Base-by-base conservation (phyloP, 2,797 vertebrate genomes). In the Ctenochaetus hawaiiensis region DNA sequence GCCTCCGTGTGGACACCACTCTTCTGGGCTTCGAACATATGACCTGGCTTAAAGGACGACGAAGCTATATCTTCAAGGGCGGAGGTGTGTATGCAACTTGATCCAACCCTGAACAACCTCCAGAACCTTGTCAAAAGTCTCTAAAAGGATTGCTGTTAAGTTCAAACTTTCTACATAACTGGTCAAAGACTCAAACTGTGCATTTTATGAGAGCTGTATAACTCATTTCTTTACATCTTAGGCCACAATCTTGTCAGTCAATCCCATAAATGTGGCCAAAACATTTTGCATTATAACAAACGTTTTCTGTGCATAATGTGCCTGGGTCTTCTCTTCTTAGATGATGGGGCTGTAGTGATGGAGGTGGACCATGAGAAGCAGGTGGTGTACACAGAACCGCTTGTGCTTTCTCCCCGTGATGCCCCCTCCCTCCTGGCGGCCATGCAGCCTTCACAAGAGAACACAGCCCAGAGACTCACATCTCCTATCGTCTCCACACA, bases 301-400 rank as follows among this genome's bases (percentile, higher is more conserved):
- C 26, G 5, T 30, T 30, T 30, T 30, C 26, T 30, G 26, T 30
- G 26, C 26, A 30, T 30, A 3, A 44, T 18, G 1, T 39, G 17
- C 22, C 23, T 20, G 10, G 58, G 53, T 17, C 6, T 1, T 13
- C 45, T 37, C 62, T 39, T 30, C 44, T 26, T 87, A 98, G 97
- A 97, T 0, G 96, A 96, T 0, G 97, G 97, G 5, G 97, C 98
- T 0, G 93, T 98, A 90, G 97, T 99, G 87, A 99, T 99, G 98
- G 98, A 99, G 89, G 97, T 99, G 69, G 98, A 99, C 92, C 98
- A 98, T 0, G 97, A 99, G 94, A 97, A 97, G 92, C 97, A 98
- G 93, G 96, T 98, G 88, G 97, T 99, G 44, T 98, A 98, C 93
- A 97, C 96, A 0, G 98, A 99, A 92, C 97, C 95, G 0, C 94